Percentiles rank a stretch among this genome's conserved stretches.
These are phyloP conservation scores for Emydocephalus ijimae DNA, from an alignment of 2,113 vertebrate species.

Conservation along the genomic window DNA sequence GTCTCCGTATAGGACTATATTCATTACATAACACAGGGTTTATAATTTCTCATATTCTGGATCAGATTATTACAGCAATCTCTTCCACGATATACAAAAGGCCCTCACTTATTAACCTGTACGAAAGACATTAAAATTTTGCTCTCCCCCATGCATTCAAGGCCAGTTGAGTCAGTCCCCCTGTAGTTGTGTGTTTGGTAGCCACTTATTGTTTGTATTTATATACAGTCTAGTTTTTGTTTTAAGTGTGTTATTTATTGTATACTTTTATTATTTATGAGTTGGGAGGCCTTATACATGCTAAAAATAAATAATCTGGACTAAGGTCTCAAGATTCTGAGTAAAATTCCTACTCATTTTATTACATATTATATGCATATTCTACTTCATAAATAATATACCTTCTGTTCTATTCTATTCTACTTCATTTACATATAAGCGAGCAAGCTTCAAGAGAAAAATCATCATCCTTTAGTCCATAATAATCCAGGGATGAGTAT, in stretches of 20 bases:
- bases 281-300: neutral
- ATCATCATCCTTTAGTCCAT: neutral
- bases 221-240: neutral
- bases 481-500: neutral
- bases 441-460: neutral
- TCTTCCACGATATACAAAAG: neutral
- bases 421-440: neutral
- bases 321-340: neutral
- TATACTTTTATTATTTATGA: neutral
- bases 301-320: neutral
- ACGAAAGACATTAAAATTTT: neutral
- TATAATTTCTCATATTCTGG: neutral
- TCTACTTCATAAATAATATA: no score
- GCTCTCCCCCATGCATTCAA: neutral
- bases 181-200: neutral
- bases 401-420: no score
- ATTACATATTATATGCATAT: neutral
- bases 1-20: neutral
- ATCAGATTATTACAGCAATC: neutral
- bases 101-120: neutral
- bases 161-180: neutral
- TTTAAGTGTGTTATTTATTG: neutral
- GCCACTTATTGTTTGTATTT: neutral
- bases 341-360: neutral
- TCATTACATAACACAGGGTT: neutral